Percentiles rank a stretch among this genome's conserved stretches.
Evolutionary conservation across 1,140 invertebrate species (phyloP).

Genomic region (Trichonephila clavipes): DNA sequence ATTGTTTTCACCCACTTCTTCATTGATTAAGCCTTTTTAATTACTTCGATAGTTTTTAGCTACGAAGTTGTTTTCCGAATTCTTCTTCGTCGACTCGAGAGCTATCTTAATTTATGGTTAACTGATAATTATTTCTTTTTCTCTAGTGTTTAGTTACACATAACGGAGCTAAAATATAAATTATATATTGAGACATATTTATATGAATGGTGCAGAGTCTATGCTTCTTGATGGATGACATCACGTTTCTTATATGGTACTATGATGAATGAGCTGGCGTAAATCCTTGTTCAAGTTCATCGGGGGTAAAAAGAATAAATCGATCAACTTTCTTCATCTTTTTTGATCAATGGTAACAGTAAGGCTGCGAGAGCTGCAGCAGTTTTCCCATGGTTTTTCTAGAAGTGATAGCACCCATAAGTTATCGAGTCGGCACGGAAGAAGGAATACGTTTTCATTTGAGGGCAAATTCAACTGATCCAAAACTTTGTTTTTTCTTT

Average conservation of each 20-base stretch:
- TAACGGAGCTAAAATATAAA: not conserved
- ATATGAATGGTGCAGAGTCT: conserved; percentile 39
- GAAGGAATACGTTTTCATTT: conserved; percentile 68
- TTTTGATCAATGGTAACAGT: conserved; percentile 72
- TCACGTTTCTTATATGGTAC: conserved; percentile 51
- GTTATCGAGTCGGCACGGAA: conserved; percentile 52
- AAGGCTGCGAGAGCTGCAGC: not conserved
- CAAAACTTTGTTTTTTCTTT: not conserved
- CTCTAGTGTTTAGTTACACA: not conserved
- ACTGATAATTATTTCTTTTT: not conserved
- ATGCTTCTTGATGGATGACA: conserved; percentile 68
- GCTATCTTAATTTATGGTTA: no score
- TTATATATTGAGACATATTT: conserved; percentile 59
- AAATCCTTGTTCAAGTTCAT: conserved; percentile 69
- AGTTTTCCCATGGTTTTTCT: conserved; percentile 54
- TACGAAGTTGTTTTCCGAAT: no score
- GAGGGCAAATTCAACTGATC: conserved; percentile 63
- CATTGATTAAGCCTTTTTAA: conserved; percentile 8
- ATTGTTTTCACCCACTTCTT: not conserved
- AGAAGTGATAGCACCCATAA: conserved; percentile 62
- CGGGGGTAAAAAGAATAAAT: conserved; percentile 56
- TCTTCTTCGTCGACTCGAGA: no score
- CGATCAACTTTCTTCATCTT: conserved; percentile 70
- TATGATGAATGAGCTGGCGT: conserved; percentile 66
- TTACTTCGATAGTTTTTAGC: not conserved